Conservation (phyloP, 1,140 invertebrate genomes). For the Pemphigus obesinymphae region DNA sequence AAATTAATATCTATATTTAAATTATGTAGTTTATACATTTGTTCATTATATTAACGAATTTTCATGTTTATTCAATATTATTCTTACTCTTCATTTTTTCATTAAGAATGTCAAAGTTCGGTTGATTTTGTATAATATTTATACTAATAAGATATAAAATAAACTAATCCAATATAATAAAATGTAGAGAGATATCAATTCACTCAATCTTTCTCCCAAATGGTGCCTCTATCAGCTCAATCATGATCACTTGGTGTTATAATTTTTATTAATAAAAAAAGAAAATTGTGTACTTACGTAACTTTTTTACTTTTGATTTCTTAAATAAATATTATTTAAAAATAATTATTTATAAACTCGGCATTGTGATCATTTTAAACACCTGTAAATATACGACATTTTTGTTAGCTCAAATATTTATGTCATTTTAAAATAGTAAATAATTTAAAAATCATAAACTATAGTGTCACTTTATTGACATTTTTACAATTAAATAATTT, state of each 20-base stretch:
- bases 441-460: neutral
- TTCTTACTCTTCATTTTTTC: neutral
- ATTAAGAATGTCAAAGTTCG: conserved; percentile 27
- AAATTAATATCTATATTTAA: conserved; percentile 4
- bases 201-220: conserved; percentile 7
- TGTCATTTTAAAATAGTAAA: neutral
- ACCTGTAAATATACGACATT: neutral
- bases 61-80: neutral
- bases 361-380: neutral
- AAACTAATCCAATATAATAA: neutral
- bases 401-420: neutral
- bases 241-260: neutral
- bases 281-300: neutral
- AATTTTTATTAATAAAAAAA: neutral
- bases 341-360: neutral
- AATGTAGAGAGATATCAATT: neutral
- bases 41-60: conserved; percentile 1
- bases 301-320: neutral
- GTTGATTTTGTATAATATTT: conserved; percentile 1
- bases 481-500: neutral
- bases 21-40: neutral
- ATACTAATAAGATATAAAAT: conserved; percentile 16
- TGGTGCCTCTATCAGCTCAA: neutral
- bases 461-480: neutral
- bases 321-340: neutral